Evolutionary conservation across 2,797 vertebrate species (phyloP).

Genomic region (Spinibarbus caldwelli): DNA sequence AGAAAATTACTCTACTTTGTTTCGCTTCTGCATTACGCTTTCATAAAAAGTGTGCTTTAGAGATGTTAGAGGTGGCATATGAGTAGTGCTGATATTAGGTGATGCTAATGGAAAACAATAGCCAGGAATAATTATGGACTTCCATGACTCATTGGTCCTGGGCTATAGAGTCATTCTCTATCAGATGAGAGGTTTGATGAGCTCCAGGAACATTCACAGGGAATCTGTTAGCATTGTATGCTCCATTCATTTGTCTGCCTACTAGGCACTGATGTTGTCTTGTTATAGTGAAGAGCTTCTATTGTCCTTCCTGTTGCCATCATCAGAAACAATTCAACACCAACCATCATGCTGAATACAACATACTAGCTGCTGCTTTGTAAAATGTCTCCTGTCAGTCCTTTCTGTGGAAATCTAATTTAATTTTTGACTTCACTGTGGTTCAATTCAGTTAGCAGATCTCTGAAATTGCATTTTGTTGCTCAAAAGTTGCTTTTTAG

Average conservation of each 20-base stretch:
- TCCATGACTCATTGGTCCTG: conserved; percentile 45
- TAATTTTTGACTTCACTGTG: not conserved
- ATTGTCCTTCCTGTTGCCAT: conserved; percentile 44
- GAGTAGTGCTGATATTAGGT: conserved; percentile 28
- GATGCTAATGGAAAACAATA: conserved; percentile 37
- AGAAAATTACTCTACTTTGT: conserved; percentile 17
- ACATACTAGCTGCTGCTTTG: not conserved
- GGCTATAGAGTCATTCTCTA: not conserved
- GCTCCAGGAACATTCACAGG: conserved; percentile 14
- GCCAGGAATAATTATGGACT: conserved; percentile 31
- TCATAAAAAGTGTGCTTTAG: not conserved
- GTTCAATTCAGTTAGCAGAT: not conserved
- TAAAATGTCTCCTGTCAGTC: not conserved
- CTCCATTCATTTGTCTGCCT: conserved; percentile 21
- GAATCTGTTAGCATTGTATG: not conserved
- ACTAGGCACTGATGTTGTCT: not conserved
- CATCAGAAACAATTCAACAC: conserved; percentile 30
- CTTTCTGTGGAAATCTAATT: not conserved
- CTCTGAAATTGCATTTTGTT: not conserved
- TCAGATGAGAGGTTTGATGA: conserved; percentile 36
- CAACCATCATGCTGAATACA: not conserved
- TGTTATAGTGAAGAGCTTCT: conserved; percentile 23
- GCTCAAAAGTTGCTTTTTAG: too few species aligned
- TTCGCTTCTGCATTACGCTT: conserved; percentile 1
- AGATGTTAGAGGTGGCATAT: not conserved